Percentiles rank a stretch among this genome's conserved stretches.
Evolutionary conservation across 1,140 invertebrate species (phyloP).

Genomic region (Nebria ingens): DNA sequence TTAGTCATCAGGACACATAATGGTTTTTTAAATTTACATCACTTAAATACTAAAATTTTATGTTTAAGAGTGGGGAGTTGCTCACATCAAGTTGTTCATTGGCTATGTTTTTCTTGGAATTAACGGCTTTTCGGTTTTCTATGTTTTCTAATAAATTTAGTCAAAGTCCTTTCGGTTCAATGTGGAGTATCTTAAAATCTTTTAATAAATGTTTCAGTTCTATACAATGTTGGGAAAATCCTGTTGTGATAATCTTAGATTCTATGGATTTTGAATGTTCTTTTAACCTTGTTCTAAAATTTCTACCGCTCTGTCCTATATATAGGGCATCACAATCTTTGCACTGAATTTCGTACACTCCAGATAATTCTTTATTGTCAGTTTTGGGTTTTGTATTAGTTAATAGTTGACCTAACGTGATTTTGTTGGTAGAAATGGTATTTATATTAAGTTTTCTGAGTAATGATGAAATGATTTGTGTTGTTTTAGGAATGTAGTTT

Average conservation of each 20-base stretch:
- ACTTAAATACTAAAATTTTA: no score
- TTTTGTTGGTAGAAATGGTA: neutral
- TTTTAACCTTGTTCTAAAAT: neutral
- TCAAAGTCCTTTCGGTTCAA: neutral
- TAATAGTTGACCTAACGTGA: neutral
- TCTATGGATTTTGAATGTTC: neutral
- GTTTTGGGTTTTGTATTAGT: neutral
- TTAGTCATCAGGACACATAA: no score
- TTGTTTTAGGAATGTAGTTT: neutral
- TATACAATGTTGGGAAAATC: neutral
- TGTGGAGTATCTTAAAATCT: neutral
- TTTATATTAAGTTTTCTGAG: neutral
- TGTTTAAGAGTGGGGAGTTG: neutral
- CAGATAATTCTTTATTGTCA: neutral
- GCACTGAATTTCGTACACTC: neutral
- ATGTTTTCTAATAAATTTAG: neutral
- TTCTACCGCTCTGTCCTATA: neutral
- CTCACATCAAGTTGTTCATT: neutral
- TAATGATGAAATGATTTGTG: neutral
- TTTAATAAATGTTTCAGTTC: neutral
- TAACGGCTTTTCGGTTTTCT: neutral
- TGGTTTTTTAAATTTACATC: no score
- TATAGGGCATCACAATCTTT: neutral
- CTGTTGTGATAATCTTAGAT: neutral
- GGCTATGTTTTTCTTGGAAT: neutral